phyloP scores from a whole-genome alignment of 1,140 invertebrate genomes.

The Harpegnathos saltator region DNA sequence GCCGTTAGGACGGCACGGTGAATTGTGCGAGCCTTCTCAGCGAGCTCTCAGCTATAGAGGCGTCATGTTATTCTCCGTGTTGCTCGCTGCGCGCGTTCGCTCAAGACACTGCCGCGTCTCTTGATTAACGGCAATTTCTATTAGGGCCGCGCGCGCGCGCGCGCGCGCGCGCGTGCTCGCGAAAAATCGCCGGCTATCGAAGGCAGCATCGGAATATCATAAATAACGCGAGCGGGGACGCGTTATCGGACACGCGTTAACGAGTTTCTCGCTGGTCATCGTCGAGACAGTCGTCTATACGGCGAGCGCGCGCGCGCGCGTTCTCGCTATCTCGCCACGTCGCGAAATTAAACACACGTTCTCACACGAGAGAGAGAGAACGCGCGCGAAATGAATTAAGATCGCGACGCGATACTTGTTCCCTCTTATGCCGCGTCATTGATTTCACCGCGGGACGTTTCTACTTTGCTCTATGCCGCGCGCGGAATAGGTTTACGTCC shows the following conservation, averaged over 20 bases:
- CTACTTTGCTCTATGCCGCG: constrained; percentile 56
- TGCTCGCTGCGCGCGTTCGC: constrained; percentile 32
- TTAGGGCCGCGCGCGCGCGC: constrained; percentile 17
- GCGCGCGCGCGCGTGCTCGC: background rate
- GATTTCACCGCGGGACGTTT: constrained; percentile 63
- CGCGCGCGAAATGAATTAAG: constrained; percentile 68
- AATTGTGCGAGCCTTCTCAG: too few relatives aligned
- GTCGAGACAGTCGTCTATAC: constrained; percentile 11
- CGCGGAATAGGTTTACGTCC: constrained; percentile 55
- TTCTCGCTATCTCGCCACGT: constrained; percentile 44
- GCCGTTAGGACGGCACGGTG: too few relatives aligned
- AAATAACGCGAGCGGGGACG: constrained; percentile 16
- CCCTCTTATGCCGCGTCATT: constrained; percentile 64
- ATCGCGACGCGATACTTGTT: constrained; percentile 65
- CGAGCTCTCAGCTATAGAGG: too few relatives aligned
- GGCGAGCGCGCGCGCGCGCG: constrained; percentile 25
- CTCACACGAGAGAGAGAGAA: constrained; percentile 66
- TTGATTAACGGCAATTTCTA: constrained; percentile 46
- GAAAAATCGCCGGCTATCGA: constrained; percentile 39
- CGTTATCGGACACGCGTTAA: constrained; percentile 35
- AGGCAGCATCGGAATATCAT: background rate
- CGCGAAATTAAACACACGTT: constrained; percentile 64
- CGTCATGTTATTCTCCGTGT: too few relatives aligned
- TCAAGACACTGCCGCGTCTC: too few relatives aligned
- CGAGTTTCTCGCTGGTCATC: constrained; percentile 65